Base-by-base conservation (phyloP, 2,113 vertebrate genomes). In the Rhadina sibilatrix region DNA sequence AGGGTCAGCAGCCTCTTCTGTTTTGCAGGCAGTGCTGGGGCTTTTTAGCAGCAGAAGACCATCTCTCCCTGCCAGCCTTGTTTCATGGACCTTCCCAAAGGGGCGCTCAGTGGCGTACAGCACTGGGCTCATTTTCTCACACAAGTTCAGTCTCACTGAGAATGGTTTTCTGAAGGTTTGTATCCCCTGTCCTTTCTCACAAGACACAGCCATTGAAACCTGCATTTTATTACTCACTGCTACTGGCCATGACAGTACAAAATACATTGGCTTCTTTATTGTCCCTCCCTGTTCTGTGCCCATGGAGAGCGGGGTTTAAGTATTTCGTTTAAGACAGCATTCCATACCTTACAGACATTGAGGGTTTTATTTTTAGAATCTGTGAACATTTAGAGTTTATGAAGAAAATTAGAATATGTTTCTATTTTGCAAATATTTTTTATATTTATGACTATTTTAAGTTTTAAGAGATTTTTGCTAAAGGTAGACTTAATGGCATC, bases 341-440 rank as follows among this genome's bases (percentile, higher is more conserved):
- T 96, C 91, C 60, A 2, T 80, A 72, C 66, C 68, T 96, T 85
- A 82, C 57, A 94, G 93, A 95, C 77, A 59, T 38, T 87, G 71
- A 89, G 84, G 84, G 15, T 93, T 91, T 97, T 97, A 92, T 96
- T 97, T 97, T 97, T 97, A 93, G 92, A 96, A 83, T 96, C 75
- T 84, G 35, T 93, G 79, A 96, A 87, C 56, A 66, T 96, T 96
- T 96, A 84, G 96, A 97, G 44, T 79, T 86, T 91, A 94, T 84
- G 82, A 96, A 91, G 79, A 96, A 95, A 94, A 94, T 65, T 25
- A 90, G 65, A 90, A 72, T 83, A 85, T 70, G 27, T 93, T 97
- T 97, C 79, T 97, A 97, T 96, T 97, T 98, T 98, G 83, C 79
- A 77, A 54, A 96, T 81, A 63, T 50, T 96, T 97, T 95, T 95